These are phyloP conservation scores for Uria lomvia DNA, from an alignment of 2,113 vertebrate genomes.

Conservation along the genomic window DNA sequence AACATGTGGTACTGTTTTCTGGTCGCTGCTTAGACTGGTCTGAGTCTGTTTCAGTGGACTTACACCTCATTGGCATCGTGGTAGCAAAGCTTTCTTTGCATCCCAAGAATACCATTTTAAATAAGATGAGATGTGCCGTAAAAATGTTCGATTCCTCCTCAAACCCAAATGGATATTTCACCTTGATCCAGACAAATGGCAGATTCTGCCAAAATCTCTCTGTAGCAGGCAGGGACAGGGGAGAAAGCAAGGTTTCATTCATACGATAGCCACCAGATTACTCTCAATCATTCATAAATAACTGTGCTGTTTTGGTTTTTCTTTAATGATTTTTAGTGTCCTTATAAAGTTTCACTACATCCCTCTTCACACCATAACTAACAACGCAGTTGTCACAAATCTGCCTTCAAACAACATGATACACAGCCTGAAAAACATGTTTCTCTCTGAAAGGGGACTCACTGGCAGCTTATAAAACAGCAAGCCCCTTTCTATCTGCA, in stretches of 20 bases:
- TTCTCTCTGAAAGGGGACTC: not conserved
- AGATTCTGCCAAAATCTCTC: conserved; percentile 1
- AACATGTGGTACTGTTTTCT: not conserved
- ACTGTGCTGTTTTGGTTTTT: not conserved
- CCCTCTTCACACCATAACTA: not conserved
- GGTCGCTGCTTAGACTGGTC: not conserved
- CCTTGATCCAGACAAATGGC: conserved; percentile 16
- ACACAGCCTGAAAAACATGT: not conserved
- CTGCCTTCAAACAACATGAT: not conserved
- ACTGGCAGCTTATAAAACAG: not conserved
- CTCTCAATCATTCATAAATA: not conserved
- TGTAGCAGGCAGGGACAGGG: not conserved
- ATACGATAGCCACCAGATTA: not conserved
- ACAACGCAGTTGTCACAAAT: not conserved
- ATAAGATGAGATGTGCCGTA: not conserved
- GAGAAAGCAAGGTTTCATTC: conserved; percentile 10
- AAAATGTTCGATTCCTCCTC: not conserved
- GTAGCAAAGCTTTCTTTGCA: not conserved
- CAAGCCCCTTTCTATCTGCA: not conserved
- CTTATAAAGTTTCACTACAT: not conserved
- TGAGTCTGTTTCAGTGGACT: not conserved
- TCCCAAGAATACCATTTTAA: not conserved
- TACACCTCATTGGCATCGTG: not conserved
- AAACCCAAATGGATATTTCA: not conserved
- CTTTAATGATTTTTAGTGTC: not conserved